These are phyloP conservation scores for Lepeophtheirus nordmannii DNA, from an alignment of 2,888 invertebrate species.

Conservation along the genomic window DNA sequence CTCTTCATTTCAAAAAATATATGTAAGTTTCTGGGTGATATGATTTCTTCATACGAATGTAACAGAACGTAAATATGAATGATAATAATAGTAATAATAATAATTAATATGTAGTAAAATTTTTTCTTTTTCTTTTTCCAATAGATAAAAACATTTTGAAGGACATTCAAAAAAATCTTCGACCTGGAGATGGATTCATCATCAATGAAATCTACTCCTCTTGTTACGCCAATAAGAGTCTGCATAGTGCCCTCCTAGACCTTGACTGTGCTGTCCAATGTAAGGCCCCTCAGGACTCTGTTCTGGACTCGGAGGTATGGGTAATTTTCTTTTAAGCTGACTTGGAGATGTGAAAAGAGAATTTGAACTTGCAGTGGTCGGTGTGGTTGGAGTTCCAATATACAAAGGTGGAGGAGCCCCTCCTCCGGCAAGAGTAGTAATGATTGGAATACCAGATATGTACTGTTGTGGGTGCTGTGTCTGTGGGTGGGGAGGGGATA, in stretches of 20 bases:
- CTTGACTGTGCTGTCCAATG: constrained; percentile 41
- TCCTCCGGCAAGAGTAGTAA: constrained; percentile 25
- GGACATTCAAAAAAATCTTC: neutral
- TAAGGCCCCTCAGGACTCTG: constrained; percentile 38
- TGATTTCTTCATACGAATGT: no score
- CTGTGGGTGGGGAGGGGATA: constrained; percentile 26
- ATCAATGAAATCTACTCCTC: constrained; percentile 31
- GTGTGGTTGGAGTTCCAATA: constrained; percentile 31
- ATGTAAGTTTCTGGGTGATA: no score
- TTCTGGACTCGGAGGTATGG: constrained; percentile 38
- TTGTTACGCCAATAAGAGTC: constrained; percentile 38
- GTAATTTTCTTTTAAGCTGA: constrained; percentile 33
- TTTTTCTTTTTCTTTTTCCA: no score
- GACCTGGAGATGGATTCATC: neutral
- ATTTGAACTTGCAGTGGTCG: constrained; percentile 25
- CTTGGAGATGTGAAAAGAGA: constrained; percentile 33
- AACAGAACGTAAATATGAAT: no score
- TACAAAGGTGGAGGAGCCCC: constrained; percentile 29
- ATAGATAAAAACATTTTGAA: neutral
- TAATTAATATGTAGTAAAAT: no score
- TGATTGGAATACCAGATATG: neutral
- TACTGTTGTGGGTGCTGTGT: constrained; percentile 11
- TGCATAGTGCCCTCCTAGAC: constrained; percentile 41
- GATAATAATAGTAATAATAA: no score
- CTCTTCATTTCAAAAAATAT: no score